Percentiles rank a stretch among this genome's conserved stretches.
Conservation (phyloP, 2,113 vertebrate species). For the Pleuronectes platessa region DNA sequence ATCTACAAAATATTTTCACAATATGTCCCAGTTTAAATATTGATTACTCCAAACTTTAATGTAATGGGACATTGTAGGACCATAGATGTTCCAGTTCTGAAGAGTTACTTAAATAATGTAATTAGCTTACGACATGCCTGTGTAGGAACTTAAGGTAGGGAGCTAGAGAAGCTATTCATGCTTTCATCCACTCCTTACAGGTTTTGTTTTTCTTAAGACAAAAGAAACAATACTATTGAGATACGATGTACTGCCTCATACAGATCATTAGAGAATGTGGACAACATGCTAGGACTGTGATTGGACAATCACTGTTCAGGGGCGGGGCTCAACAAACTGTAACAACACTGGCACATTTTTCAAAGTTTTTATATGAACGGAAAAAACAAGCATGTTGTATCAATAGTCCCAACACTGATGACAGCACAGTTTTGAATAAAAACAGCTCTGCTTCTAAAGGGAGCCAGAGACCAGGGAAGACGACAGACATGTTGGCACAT, state of each 20-base stretch:
- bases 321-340: no score
- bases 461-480: constrained; percentile 13
- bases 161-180: neutral
- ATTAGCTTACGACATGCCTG: neutral
- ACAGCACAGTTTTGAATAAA: constrained; percentile 4
- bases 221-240: neutral
- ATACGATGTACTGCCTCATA: no score
- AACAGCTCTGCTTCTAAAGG: constrained; percentile 7
- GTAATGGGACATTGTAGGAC: neutral
- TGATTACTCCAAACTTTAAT: neutral
- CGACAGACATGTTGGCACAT: constrained; percentile 34
- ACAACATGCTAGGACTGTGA: no score
- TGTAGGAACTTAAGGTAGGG: no score
- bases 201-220: neutral
- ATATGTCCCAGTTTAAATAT: no score
- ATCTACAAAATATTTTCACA: no score
- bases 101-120: neutral
- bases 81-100: neutral
- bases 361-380: neutral
- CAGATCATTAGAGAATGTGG: no score
- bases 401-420: constrained; percentile 20
- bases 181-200: no score
- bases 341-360: no score
- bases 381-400: constrained; percentile 21
- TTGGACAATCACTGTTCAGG: no score